Conservation (phyloP, 92 coral and sea anemone genomes). For the Epizoanthus ramosus region DNA sequence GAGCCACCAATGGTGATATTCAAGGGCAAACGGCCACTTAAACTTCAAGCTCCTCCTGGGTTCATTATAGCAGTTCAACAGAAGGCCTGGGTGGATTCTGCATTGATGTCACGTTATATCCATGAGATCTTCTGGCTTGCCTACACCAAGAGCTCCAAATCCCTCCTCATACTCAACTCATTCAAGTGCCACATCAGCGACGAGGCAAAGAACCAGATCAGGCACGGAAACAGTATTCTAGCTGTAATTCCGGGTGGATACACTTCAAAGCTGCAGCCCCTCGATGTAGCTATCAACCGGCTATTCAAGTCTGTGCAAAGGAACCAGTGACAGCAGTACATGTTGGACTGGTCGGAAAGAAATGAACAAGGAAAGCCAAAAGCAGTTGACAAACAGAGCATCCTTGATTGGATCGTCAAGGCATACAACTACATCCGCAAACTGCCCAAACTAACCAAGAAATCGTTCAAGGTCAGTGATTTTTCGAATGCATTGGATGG, state of each 20-base stretch:
- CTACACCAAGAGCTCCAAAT: conserved; percentile 29
- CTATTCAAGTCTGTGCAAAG: conserved; percentile 12
- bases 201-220: background rate
- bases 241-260: conserved; percentile 22
- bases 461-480: conserved; percentile 25
- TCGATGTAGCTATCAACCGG: background rate
- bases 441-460: background rate
- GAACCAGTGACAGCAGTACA: conserved; percentile 28
- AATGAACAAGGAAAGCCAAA: conserved; percentile 26
- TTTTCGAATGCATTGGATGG: conserved; percentile 28
- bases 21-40: conserved; percentile 36
- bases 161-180: conserved; percentile 21
- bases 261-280: conserved; percentile 32
- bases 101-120: conserved; percentile 22
- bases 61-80: conserved; percentile 13
- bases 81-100: conserved; percentile 24
- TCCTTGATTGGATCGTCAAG: conserved; percentile 34
- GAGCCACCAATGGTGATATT: conserved; percentile 30
- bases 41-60: conserved; percentile 29
- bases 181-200: conserved; percentile 22
- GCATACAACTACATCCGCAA: conserved; percentile 5
- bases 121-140: conserved; percentile 19
- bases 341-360: conserved; percentile 14
- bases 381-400: conserved; percentile 16
- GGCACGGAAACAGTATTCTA: conserved; percentile 12